These are phyloP conservation scores for Zapornia atra DNA, from an alignment of 2,113 vertebrate species.

Conservation along the genomic window DNA sequence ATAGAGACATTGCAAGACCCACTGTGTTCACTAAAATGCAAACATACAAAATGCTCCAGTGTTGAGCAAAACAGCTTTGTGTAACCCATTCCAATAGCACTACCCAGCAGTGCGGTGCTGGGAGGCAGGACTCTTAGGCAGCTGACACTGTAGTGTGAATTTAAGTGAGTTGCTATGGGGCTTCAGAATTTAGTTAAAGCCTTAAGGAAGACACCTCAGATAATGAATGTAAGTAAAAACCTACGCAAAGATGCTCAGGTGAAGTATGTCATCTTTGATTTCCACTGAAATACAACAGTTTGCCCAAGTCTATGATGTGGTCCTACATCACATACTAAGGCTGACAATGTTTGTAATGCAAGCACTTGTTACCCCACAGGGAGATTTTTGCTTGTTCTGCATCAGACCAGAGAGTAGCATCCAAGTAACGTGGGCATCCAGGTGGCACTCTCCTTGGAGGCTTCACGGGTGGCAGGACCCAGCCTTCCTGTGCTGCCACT, in stretches of 20 bases:
- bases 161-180: background rate
- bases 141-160: background rate
- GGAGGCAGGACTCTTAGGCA: background rate
- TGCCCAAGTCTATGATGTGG: background rate
- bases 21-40: background rate
- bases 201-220: background rate
- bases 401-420: background rate
- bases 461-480: background rate
- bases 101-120: background rate
- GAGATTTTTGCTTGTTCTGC: background rate
- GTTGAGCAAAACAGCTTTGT: fast-evolving
- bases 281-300: background rate
- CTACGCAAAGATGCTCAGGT: background rate
- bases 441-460: background rate
- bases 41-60: background rate
- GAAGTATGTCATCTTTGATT: background rate
- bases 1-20: background rate
- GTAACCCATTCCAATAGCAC: background rate
- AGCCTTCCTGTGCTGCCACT: background rate
- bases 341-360: background rate
- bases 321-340: background rate
- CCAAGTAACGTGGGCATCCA: fast-evolving
- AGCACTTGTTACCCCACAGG: fast-evolving
- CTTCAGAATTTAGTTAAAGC: background rate
- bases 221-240: background rate